phyloP scores from a whole-genome alignment of 92 coral and sea anemone genomes.

The Porites evermanni region DNA sequence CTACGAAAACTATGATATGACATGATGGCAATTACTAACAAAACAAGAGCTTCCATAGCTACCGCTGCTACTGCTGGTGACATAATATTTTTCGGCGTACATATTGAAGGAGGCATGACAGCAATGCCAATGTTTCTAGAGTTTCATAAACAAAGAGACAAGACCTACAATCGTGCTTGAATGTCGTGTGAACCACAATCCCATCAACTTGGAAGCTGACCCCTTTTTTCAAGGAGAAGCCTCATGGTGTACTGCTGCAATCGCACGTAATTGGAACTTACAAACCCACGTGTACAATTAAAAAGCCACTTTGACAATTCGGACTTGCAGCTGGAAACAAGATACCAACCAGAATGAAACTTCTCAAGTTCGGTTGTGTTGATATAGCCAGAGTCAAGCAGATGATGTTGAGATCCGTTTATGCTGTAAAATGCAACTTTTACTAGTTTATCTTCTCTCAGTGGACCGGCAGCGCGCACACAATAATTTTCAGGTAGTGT shows the following conservation, averaged over 20 bases:
- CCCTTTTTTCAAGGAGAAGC: conserved; percentile 40
- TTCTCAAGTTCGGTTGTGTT: conserved; percentile 27
- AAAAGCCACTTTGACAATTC: conserved; percentile 40
- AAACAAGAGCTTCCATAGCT: no score
- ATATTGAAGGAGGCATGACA: not conserved
- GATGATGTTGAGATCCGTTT: conserved; percentile 38
- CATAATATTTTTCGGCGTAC: not conserved
- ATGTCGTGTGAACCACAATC: not conserved
- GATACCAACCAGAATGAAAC: conserved; percentile 52
- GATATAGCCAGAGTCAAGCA: conserved; percentile 56
- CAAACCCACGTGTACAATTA: conserved; percentile 53
- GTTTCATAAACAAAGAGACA: not conserved
- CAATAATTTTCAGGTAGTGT: conserved; percentile 46
- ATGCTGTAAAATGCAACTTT: conserved; percentile 57
- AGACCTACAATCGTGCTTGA: not conserved
- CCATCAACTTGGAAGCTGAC: not conserved
- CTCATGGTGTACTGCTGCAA: conserved; percentile 27
- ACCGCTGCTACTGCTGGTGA: no score
- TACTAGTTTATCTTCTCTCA: conserved; percentile 31
- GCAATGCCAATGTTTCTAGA: not conserved
- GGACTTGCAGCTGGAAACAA: conserved; percentile 50
- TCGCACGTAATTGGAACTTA: conserved; percentile 51
- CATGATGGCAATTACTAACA: no score
- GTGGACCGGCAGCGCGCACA: conserved; percentile 57
- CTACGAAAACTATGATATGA: no score